Percentiles rank a stretch among this genome's conserved stretches.
These are phyloP conservation scores for Alosa sapidissima DNA, from an alignment of 2,797 vertebrate species.

Conservation along the genomic window DNA sequence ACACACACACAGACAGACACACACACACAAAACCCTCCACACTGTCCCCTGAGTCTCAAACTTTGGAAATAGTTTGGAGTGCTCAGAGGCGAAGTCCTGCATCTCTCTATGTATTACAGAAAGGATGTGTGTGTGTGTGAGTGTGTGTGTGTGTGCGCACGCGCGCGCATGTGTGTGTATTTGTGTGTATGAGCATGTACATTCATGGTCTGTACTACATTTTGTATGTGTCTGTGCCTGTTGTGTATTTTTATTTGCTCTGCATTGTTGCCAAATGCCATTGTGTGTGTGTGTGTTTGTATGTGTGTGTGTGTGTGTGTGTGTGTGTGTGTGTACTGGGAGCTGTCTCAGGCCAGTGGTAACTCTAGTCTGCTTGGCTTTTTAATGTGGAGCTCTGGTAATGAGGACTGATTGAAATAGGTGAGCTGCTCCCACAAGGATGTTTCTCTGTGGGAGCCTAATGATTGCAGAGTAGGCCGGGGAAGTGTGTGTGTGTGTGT, in stretches of 20 bases:
- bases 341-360: too few species aligned
- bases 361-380: not conserved
- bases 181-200: too few species aligned
- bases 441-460: conserved; percentile 38
- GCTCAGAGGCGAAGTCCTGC: not conserved
- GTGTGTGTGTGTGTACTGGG: not conserved
- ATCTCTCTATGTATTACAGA: not conserved
- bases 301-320: not conserved
- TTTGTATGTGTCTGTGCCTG: not conserved
- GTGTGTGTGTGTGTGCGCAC: not conserved
- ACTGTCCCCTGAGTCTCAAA: not conserved
- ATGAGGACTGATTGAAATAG: conserved; percentile 57
- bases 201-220: too few species aligned
- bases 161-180: too few species aligned
- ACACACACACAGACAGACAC: not conserved
- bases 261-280: not conserved
- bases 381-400: conserved; percentile 42
- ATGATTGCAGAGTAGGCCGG: conserved; percentile 38
- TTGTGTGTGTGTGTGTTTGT: too few species aligned
- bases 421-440: conserved; percentile 44
- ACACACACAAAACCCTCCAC: not conserved
- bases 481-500: not conserved
- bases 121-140: conserved; percentile 20
- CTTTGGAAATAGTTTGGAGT: conserved; percentile 1
- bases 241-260: not conserved